Conservation (phyloP, 2,113 vertebrate species). For the Gnathonemus longibarbis region DNA sequence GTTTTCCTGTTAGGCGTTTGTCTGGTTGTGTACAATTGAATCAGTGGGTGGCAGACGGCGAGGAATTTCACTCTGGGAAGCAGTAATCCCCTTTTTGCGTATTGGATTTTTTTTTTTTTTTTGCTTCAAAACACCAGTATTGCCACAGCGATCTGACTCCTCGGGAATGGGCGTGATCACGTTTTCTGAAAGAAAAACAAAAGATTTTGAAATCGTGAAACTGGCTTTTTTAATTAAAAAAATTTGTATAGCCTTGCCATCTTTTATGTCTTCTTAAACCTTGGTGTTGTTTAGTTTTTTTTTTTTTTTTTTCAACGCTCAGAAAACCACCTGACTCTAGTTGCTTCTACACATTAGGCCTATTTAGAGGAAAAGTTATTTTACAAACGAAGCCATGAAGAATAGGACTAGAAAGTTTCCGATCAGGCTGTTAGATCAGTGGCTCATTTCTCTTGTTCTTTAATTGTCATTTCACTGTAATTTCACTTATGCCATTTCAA, state of each 20-base stretch:
- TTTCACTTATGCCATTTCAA: background rate
- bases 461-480: background rate
- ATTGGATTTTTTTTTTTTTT: conserved; percentile 5
- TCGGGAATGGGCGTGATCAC: background rate
- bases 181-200: background rate
- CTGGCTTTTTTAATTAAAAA: conserved; percentile 2
- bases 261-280: background rate
- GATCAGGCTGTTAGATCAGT: background rate
- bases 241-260: background rate
- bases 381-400: background rate
- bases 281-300: background rate
- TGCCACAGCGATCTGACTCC: background rate
- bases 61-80: conserved; percentile 12
- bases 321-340: background rate
- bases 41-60: conserved; percentile 37
- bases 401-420: background rate
- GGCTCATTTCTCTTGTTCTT: background rate
- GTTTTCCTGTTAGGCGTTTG: conserved; percentile 25
- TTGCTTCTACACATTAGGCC: background rate
- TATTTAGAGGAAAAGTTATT: background rate
- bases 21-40: conserved; percentile 34
- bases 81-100: conserved; percentile 11
- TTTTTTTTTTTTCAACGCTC: background rate
- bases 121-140: background rate
- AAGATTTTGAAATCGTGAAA: background rate